Base-by-base conservation (phyloP, 1,140 invertebrate genomes). In the Drosophila arizonae region DNA sequence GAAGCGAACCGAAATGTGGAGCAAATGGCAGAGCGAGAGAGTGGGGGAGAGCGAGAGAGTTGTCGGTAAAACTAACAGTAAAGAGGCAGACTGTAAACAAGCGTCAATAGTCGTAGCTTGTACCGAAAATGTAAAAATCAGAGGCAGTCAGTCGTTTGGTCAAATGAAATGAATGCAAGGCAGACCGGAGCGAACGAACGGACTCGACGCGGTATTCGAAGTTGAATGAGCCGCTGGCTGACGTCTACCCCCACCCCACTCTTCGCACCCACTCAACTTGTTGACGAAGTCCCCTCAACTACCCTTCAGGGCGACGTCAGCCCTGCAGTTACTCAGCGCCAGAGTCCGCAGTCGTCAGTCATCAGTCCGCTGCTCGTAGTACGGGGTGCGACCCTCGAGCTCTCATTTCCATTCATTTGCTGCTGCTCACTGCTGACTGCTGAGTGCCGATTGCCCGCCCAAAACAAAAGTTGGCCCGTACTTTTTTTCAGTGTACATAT, bases 61-160 rank as follows among this genome's bases (percentile, higher is more conserved):
- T 30, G 55, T 26, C 46, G 76, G 36, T 56, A 45, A 56, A 33
- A 26, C 43, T 60, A 61, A 26, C 26, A 9, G 33, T 26, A 41
- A 30, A 39, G 46, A 63, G 24, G 13, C 17, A 33, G 15, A 48
- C 52, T 56, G 48, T 39, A 63, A 43, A 36, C 55, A 71, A 48
- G 48, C 67, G 56, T 65, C 72, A 71, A 75, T 67, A 74, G 62
- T 75, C 58, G 28, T n/a, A 60, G 57, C 66, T 41, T 55, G 61
- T 57, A 81, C 67, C 56, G 66, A 52, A 85, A 85, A 77, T 85
- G 71, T 78, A 86, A 39, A 81, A 86, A 77, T 81, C 75, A 75
- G 76, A 41, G 28, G 26, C 39, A 30, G 39, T 2, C 39, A 30
- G 39, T 2, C 36, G 45, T 26, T 46, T 70, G 72, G 72, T 74